Evolutionary conservation across 2,888 invertebrate genomes (phyloP).

Genomic region (Rhopalosiphum nymphaeae): DNA sequence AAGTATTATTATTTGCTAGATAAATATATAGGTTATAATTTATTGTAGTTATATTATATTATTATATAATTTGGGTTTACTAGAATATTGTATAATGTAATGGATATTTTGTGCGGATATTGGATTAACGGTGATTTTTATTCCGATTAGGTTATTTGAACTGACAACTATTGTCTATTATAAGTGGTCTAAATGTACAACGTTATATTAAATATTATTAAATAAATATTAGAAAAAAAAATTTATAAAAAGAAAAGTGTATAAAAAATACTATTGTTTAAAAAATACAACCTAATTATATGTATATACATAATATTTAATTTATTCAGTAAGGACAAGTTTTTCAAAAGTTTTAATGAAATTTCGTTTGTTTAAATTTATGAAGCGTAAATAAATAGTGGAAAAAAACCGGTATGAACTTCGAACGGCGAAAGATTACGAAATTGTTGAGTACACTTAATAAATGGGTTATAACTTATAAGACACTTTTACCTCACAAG

Average conservation of each 20-base stretch:
- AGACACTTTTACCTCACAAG: slow-evolving; percentile 36
- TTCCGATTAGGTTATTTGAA: not conserved
- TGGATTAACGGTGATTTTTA: not conserved
- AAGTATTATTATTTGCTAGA: not conserved
- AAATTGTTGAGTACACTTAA: not conserved
- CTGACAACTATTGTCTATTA: not conserved
- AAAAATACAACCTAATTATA: not conserved
- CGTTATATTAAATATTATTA: not conserved
- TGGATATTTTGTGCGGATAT: not conserved
- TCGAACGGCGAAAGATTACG: not conserved
- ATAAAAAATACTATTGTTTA: not conserved
- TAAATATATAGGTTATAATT: not conserved
- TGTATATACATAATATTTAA: not conserved
- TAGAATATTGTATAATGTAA: not conserved
- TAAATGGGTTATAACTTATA: slow-evolving; percentile 36
- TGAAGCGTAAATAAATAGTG: slow-evolving; percentile 18
- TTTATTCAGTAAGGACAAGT: not conserved
- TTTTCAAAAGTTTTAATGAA: not conserved
- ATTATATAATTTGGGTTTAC: not conserved
- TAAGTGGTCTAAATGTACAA: not conserved
- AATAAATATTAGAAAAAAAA: not conserved
- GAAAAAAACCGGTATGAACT: not conserved
- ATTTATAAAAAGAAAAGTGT: not conserved
- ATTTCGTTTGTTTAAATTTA: not conserved
- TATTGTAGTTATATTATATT: not conserved